Conservation (phyloP, 1,140 invertebrate species). For the Matsumurasca onukii region DNA sequence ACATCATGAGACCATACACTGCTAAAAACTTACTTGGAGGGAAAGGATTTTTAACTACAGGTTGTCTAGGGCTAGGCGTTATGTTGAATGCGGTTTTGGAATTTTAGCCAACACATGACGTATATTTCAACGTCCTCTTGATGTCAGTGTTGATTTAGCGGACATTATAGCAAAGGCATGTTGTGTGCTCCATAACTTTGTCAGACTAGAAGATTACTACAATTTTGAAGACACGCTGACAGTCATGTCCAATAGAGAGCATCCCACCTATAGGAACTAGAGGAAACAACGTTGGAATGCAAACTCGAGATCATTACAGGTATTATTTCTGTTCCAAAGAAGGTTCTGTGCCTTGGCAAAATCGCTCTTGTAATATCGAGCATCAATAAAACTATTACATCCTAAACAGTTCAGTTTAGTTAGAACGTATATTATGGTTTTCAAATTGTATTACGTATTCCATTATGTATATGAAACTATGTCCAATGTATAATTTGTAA, state of each 20-base stretch:
- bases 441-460: no score
- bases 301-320: conserved; percentile 1
- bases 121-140: conserved; percentile 41
- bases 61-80: conserved; percentile 32
- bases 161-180: neutral
- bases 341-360: conserved; percentile 9
- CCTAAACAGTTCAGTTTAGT: no score
- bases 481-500: neutral
- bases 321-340: conserved; percentile 7
- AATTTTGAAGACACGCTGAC: conserved; percentile 14
- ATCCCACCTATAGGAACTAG: neutral
- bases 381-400: no score
- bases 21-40: conserved; percentile 38
- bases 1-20: conserved; percentile 51
- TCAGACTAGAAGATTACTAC: conserved; percentile 1
- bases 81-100: conserved; percentile 39
- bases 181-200: conserved; percentile 18
- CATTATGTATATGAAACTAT: neutral
- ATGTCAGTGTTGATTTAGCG: neutral
- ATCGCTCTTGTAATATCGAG: neutral
- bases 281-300: conserved; percentile 5
- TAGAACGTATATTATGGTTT: no score
- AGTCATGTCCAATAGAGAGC: conserved; percentile 18
- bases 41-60: conserved; percentile 48
- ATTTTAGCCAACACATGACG: conserved; percentile 45